Conservation (phyloP, 2,797 vertebrate genomes). For the Mormyrops boulengeri region DNA sequence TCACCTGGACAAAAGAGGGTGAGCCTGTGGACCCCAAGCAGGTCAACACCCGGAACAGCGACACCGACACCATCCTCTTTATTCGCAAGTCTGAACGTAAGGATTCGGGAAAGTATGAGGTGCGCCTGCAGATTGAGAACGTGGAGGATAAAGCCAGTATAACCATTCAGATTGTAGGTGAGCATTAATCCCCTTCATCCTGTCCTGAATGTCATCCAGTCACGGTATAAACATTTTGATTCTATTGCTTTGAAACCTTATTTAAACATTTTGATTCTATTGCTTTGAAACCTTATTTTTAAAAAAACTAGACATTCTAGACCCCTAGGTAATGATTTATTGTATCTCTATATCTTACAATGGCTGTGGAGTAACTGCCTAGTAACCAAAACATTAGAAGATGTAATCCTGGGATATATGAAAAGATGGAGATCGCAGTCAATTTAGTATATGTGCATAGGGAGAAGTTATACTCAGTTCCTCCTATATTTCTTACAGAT, state of each 20-base stretch:
- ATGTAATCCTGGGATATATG: not conserved
- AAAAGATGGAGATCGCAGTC: not conserved
- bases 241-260: not conserved
- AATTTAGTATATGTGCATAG: not conserved
- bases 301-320: not conserved
- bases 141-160: constrained; percentile 77
- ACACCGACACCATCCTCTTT: constrained; percentile 83
- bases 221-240: not conserved
- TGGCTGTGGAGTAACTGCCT: not conserved
- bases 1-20: constrained; percentile 82
- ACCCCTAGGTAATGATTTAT: not conserved
- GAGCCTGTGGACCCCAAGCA: constrained; percentile 63
- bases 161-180: constrained; percentile 85
- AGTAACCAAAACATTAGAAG: not conserved
- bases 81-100: constrained; percentile 79
- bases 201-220: not conserved
- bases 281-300: not conserved
- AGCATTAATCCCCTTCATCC: constrained; percentile 33
- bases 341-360: not conserved
- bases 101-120: constrained; percentile 83
- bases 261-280: not conserved
- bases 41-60: constrained; percentile 80
- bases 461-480: not conserved
- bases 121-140: constrained; percentile 85
- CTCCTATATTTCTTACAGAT: not conserved